Conservation (phyloP, 1,140 invertebrate species). For the Anastrepha obliqua region DNA sequence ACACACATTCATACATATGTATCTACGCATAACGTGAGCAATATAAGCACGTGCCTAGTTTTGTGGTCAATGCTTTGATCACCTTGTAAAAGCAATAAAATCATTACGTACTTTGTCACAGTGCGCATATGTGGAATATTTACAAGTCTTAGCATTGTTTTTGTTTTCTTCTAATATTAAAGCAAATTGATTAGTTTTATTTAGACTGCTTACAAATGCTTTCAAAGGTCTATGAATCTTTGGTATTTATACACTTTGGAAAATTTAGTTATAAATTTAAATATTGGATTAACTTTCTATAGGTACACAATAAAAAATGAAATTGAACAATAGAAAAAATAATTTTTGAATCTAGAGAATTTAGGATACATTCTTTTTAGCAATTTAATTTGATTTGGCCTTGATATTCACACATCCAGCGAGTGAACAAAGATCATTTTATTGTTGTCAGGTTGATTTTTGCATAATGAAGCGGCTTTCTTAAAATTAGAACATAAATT, state of each 20-base stretch:
- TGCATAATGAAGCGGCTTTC: conserved; percentile 11
- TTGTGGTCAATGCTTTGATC: not conserved
- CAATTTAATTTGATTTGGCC: not conserved
- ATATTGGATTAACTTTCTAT: too few relatives aligned
- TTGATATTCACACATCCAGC: conserved; percentile 25
- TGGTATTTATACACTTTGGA: too few relatives aligned
- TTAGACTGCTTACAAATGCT: too few relatives aligned
- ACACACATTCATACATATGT: not conserved
- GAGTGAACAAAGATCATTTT: conserved; percentile 33
- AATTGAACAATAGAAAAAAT: not conserved
- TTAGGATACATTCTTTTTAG: not conserved
- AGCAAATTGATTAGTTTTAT: too few relatives aligned
- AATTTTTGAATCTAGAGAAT: not conserved
- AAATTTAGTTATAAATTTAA: too few relatives aligned
- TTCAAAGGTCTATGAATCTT: too few relatives aligned
- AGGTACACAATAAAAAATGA: too few relatives aligned
- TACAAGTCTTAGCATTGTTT: too few relatives aligned
- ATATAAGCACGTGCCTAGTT: not conserved
- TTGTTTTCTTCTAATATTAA: too few relatives aligned
- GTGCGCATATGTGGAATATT: not conserved
- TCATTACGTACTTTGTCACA: not conserved
- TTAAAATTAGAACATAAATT: conserved; percentile 20
- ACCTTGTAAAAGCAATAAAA: conserved; percentile 38
- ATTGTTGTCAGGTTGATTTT: conserved; percentile 10
- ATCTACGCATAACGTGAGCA: not conserved